Evolutionary conservation across 2,113 vertebrate genomes (phyloP).

Genomic region (Okapia johnstoni): DNA sequence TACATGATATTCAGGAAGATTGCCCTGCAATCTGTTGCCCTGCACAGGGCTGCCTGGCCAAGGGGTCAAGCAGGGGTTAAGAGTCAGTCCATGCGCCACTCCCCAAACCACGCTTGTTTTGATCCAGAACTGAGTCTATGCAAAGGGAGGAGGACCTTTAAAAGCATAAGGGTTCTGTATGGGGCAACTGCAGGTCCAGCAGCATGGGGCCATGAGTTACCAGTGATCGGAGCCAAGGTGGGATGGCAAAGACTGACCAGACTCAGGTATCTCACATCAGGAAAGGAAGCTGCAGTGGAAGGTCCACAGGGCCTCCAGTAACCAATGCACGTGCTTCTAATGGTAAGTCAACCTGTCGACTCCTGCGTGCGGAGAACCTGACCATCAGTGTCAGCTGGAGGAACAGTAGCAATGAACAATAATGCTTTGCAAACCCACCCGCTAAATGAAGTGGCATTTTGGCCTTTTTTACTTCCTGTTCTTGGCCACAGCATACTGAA

Average conservation of each 20-base stretch:
- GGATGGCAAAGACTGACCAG: background rate
- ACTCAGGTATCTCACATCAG: background rate
- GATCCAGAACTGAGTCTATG: background rate
- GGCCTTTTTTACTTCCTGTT: background rate
- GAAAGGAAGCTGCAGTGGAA: background rate
- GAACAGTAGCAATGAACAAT: background rate
- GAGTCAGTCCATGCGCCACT: background rate
- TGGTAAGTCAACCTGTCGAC: fast-evolving
- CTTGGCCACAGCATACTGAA: background rate
- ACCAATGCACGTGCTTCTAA: background rate
- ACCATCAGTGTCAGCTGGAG: no score
- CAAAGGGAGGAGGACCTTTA: background rate
- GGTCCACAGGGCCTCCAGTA: background rate
- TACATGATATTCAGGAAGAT: background rate
- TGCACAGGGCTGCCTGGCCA: background rate
- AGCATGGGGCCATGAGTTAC: background rate
- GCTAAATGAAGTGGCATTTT: background rate
- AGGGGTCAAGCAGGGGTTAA: background rate
- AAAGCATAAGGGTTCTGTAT: background rate
- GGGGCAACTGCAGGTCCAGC: background rate
- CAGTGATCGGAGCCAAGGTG: background rate
- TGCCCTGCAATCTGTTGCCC: background rate
- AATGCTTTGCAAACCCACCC: background rate
- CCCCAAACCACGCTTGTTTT: background rate
- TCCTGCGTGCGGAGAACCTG: background rate